These are phyloP conservation scores for Pelusios castaneus DNA, from an alignment of 2,113 vertebrate genomes.

Conservation along the genomic window DNA sequence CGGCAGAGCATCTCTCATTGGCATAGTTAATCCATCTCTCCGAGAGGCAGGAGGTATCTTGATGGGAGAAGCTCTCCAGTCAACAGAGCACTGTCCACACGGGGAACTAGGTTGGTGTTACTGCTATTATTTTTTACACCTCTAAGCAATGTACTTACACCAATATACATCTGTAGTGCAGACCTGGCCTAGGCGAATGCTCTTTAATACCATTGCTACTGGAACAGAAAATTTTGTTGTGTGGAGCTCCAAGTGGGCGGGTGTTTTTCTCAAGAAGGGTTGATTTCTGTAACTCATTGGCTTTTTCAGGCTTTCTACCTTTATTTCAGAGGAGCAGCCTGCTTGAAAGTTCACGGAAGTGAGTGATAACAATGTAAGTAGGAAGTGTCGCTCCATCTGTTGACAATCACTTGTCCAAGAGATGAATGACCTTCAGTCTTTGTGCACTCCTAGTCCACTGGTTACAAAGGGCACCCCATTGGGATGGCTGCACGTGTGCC, in stretches of 20 bases:
- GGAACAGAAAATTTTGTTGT: neutral
- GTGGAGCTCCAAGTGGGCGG: neutral
- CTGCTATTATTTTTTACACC: neutral
- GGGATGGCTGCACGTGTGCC: accelerated
- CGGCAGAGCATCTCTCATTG: neutral
- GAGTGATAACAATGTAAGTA: neutral
- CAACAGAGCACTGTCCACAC: neutral
- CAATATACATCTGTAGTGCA: neutral
- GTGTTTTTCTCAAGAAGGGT: neutral
- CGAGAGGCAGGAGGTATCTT: neutral
- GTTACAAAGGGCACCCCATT: neutral
- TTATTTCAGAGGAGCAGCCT: neutral
- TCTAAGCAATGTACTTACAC: neutral
- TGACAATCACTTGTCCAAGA: accelerated
- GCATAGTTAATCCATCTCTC: neutral
- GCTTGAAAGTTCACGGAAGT: neutral
- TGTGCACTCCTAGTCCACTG: neutral
- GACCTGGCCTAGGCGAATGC: neutral
- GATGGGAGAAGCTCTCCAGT: neutral
- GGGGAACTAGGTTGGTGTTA: neutral
- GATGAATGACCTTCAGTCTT: neutral
- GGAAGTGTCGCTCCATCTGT: neutral
- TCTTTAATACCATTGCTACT: neutral
- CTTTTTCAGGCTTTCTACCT: slow-evolving; percentile 6
- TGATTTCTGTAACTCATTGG: neutral